Base-by-base conservation (phyloP, 2,113 vertebrate genomes). In the Phyllostomus discolor region DNA sequence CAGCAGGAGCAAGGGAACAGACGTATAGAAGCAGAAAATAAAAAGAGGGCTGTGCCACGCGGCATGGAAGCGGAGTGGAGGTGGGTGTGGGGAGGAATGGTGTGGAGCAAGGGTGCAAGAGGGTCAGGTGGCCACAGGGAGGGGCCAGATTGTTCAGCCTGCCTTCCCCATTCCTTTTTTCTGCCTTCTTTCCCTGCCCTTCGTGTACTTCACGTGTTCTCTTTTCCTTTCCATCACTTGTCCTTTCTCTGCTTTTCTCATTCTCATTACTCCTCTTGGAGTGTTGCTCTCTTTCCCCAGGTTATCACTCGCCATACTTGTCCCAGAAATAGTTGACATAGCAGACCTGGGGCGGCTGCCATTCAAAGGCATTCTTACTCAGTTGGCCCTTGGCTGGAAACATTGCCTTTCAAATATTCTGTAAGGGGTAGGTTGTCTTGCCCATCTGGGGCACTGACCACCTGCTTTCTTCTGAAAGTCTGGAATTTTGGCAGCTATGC, bases 21-120 rank as follows among this genome's bases (percentile, higher is more conserved):
- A 52, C 15, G 3, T 54, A 24, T 57, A 14, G 24, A 73, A 72
- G 67, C 22, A 73, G 33, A 17, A 4, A 11, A 50, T 57, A 70
- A 38, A 43, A 87, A 12, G 62, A 70, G 64, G 31, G 10, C n/a
- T 31, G 14, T 11, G 28, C 8, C 19, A 26, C 0, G 1, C 38
- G 80, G 33, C 31, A n/a, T 7, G 72, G 28, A 72, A 88, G 31
- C 17, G 33, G 26, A 48, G 57, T 84, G 38, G 52, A 94, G 69
- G 35, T 26, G 15, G 19, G 1, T 2, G 0, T 26, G 22, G 66
- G 50, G 52, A 17, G 7, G 62, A 26, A 26, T 10, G 2, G 4
- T 3, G 17, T 1, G 48, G 41, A 88, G 41, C 41, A 31, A 33
- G 31, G 24, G 2, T 66, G 8, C 33, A n/a, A 4, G 7, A 31